Conservation (phyloP, 2,113 vertebrate species). For the Nycticorax nycticorax region DNA sequence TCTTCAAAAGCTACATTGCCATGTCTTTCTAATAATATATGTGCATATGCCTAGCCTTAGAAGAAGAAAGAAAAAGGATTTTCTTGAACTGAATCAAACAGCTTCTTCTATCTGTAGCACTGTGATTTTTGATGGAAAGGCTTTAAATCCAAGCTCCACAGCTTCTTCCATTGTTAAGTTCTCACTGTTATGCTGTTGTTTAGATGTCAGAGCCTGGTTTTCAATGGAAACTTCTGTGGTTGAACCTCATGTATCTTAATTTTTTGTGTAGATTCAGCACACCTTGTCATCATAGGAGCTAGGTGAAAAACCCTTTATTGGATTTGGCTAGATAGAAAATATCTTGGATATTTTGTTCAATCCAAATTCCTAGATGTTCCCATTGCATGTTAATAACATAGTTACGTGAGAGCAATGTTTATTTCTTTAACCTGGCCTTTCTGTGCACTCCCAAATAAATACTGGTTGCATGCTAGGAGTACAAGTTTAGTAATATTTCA, state of each 20-base stretch:
- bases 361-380: not conserved
- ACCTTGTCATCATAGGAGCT: not conserved
- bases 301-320: not conserved
- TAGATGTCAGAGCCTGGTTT: not conserved
- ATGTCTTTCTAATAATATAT: not conserved
- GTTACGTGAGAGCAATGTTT: not conserved
- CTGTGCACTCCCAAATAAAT: not conserved
- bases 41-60: not conserved
- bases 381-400: not conserved
- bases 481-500: not conserved
- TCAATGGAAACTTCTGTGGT: not conserved
- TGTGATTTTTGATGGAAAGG: not conserved
- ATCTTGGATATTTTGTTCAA: not conserved
- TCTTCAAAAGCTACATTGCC: not conserved
- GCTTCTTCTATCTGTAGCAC: not conserved
- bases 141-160: not conserved
- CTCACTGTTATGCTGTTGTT: not conserved
- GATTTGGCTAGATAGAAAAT: not conserved
- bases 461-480: not conserved
- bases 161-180: not conserved
- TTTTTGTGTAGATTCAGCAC: not conserved
- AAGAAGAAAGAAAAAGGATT: not conserved
- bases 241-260: not conserved
- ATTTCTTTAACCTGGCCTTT: not conserved
- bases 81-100: not conserved